These are phyloP conservation scores for Carcinoscorpius rotundicauda DNA, from an alignment of 1,140 invertebrate genomes.

Conservation along the genomic window DNA sequence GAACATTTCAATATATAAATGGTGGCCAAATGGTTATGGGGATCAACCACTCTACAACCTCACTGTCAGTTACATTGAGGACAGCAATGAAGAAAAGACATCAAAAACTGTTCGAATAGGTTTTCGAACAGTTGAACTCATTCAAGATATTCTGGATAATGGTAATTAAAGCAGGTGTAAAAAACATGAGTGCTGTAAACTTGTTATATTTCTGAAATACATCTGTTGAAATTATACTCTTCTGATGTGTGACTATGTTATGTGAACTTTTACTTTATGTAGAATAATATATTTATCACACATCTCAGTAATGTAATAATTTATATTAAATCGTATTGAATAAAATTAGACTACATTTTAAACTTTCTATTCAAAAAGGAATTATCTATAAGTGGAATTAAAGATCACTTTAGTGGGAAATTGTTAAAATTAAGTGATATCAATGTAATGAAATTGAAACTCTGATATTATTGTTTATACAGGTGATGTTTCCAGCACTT, in stretches of 20 bases:
- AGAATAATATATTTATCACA: too few species aligned
- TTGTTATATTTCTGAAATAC: not conserved
- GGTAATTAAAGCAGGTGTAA: slow-evolving; percentile 10
- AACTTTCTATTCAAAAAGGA: too few species aligned
- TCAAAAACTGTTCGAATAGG: slow-evolving; percentile 49
- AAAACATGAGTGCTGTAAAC: slow-evolving; percentile 12
- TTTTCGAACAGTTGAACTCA: slow-evolving; percentile 66
- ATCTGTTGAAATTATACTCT: not conserved
- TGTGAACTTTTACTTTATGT: too few species aligned
- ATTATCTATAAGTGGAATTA: too few species aligned
- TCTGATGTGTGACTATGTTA: slow-evolving; percentile 4
- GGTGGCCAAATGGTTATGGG: slow-evolving; percentile 96
- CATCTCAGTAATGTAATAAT: too few species aligned
- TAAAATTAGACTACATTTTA: too few species aligned
- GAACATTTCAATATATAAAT: slow-evolving; percentile 30
- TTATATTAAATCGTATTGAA: too few species aligned
- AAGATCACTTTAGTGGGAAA: too few species aligned
- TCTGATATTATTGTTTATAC: too few species aligned
- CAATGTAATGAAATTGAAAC: too few species aligned
- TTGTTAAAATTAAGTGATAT: too few species aligned
- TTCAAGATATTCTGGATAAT: slow-evolving; percentile 35
- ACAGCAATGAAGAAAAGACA: slow-evolving; percentile 26
- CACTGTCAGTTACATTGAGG: slow-evolving; percentile 34
- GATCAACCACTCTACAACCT: slow-evolving; percentile 62
- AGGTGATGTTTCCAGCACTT: too few species aligned